phyloP scores from a whole-genome alignment of 1,140 invertebrate species.

The Teleopsis dalmanni region DNA sequence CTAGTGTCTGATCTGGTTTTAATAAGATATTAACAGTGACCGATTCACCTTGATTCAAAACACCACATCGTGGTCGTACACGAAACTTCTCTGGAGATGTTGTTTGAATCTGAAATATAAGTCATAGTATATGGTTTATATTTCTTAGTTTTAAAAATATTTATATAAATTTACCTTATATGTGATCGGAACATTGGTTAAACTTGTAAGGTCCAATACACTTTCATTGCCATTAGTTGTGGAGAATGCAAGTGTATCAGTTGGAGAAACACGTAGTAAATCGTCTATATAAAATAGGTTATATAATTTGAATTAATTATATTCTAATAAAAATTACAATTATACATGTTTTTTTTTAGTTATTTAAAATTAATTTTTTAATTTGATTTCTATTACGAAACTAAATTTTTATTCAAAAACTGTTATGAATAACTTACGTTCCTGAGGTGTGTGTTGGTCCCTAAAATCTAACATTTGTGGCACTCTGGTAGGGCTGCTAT shows the following conservation, averaged over 20 bases:
- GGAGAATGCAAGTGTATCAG: slow-evolving; percentile 65
- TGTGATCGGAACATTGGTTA: slow-evolving; percentile 16
- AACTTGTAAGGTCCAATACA: slow-evolving; percentile 14
- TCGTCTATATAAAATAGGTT: slow-evolving; percentile 12
- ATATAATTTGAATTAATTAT: background rate
- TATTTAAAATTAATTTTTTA: background rate
- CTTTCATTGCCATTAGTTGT: slow-evolving; percentile 11
- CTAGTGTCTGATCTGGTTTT: slow-evolving; percentile 27
- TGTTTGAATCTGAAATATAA: slow-evolving; percentile 31
- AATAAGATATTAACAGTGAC: slow-evolving; percentile 31
- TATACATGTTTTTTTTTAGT: background rate
- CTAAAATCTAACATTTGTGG: slow-evolving; percentile 2
- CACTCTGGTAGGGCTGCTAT: slow-evolving; percentile 18
- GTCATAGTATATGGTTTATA: slow-evolving; percentile 50
- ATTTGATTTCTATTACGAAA: background rate
- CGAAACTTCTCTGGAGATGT: slow-evolving; percentile 77
- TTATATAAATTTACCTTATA: slow-evolving; percentile 22
- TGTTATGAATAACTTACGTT: slow-evolving; percentile 5
- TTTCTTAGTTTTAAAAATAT: background rate
- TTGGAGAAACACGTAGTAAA: slow-evolving; percentile 46
- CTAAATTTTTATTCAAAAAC: background rate
- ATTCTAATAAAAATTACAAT: slow-evolving; percentile 1
- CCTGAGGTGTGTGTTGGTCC: slow-evolving; percentile 4
- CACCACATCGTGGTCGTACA: slow-evolving; percentile 76
- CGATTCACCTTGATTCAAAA: slow-evolving; percentile 51